Evolutionary conservation across 37 sponge, comb jelly and placozoan genomes (phyloP), one percentile per base, ranked within the genome.

Genomic region (Beroe ovata): DNA sequence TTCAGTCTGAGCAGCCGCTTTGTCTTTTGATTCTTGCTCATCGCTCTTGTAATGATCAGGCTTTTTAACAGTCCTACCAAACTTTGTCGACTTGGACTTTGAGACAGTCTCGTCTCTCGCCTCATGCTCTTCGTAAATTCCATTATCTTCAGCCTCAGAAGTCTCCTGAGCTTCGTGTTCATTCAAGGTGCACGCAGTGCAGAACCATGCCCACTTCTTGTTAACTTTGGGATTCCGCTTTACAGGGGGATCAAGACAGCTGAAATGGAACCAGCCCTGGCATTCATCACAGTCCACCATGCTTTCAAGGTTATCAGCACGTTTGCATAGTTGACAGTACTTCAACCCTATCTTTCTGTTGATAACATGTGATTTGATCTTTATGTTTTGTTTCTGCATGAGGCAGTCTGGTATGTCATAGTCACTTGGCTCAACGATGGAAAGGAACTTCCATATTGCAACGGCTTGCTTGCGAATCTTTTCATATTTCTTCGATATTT

Each of bases 231-330:
- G 84, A 40, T 77, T 77, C 23, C 84, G 35, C 22, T 30, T 77
- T 42, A 77, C 28, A 41, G 84, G 84, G 1, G 84, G 84, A 42
- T 77, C 84, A 39, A 77, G 84, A 42, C 84, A 77, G 28, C 47
- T 26, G 41, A 77, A 77, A 29, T 77, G 84, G 29, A 77, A 77
- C 84, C 84, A 77, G 26, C 21, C 33, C 14, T 77, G 42, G 41
- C 84, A 77, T 8, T 77, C 84, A 23, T 77, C 84, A 42, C 84
- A 77, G 33, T 77, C 84, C 0, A 77, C 84, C 84, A 77, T 77
- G 23, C 22, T 77, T 23, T 77, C 84, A 25, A 35, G 84, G 3
- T 42, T 29, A 36, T 39, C 22, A 23, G 28, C 54, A 16, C 23
- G 42, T 41, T 77, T 77, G 28, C 84, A 77, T 8, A 36, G 20